These are phyloP conservation scores for Apis mellifera DNA, from an alignment of 1,140 invertebrate species.

Conservation along the genomic window Amel_HAv3.1 CM009943.2:5445001-5445500, in stretches of 20 bases:
- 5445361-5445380: not conserved
- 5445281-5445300: constrained; percentile 59
- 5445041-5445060: constrained; percentile 29
- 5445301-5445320: constrained; percentile 44
- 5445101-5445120: constrained; percentile 71
- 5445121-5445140: constrained; percentile 67
- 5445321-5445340: constrained; percentile 38
- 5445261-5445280: constrained; percentile 71
- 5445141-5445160: constrained; percentile 69
- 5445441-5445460: no score
- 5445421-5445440: no score
- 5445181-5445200: constrained; percentile 74
- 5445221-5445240: constrained; percentile 63
- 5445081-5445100: constrained; percentile 62
- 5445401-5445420: no score
- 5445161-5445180: constrained; percentile 74
- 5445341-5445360: not conserved
- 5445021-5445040: constrained; percentile 55
- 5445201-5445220: constrained; percentile 70
- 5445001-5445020: not conserved
- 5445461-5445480: no score
- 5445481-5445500: no score
- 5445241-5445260: constrained; percentile 56
- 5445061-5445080: constrained; percentile 58
- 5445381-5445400: not conserved